phyloP scores from a whole-genome alignment of 2,797 vertebrate species.

The Tauraco hartlaubi region DNA sequence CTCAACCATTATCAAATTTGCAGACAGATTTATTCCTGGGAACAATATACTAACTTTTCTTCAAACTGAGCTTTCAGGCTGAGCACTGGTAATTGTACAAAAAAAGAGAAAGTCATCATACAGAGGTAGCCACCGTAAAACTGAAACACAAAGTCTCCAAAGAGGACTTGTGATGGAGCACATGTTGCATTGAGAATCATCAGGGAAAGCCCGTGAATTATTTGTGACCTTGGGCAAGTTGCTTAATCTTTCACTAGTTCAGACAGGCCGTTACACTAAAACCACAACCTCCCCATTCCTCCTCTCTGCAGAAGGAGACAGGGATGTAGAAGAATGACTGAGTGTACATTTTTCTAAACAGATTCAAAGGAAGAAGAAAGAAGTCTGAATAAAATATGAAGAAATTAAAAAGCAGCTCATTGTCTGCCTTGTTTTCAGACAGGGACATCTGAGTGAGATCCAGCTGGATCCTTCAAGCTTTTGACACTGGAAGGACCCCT shows the following conservation, averaged over 20 bases:
- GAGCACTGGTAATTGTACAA: background rate
- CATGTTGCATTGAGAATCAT: background rate
- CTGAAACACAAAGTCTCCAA: background rate
- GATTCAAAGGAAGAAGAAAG: background rate
- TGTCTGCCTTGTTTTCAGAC: background rate
- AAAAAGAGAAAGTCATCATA: background rate
- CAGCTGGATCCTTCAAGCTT: background rate
- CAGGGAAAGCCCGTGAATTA: background rate
- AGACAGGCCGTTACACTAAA: constrained; percentile 3
- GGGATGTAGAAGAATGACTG: background rate
- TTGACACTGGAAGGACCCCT: background rate
- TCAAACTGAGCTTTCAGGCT: background rate
- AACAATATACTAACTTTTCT: background rate
- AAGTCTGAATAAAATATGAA: background rate
- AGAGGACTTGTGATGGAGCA: background rate
- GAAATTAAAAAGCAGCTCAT: background rate
- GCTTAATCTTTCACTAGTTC: background rate
- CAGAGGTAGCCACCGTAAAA: background rate
- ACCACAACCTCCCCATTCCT: background rate
- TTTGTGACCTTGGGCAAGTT: background rate
- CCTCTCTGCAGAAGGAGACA: background rate
- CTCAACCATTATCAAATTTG: background rate
- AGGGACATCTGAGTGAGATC: background rate
- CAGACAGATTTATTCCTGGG: background rate
- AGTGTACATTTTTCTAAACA: background rate